Evolutionary conservation across 1,140 invertebrate species (phyloP).

Genomic region (Heliconius himera): DNA sequence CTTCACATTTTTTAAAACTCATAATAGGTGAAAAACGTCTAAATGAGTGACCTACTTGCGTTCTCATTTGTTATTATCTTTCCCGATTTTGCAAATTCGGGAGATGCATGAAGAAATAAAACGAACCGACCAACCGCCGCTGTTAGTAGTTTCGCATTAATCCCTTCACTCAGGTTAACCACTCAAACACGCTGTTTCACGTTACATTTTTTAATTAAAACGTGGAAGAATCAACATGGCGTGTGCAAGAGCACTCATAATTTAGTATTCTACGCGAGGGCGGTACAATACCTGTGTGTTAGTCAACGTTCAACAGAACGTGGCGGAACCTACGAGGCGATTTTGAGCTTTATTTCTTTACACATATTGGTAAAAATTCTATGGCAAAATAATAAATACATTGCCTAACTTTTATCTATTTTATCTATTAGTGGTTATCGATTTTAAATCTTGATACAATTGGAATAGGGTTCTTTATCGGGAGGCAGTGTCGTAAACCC

Average conservation of each 20-base stretch:
- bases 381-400: slow-evolving; percentile 35
- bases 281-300: slow-evolving; percentile 43
- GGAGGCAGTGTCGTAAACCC: slow-evolving; percentile 1
- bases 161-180: background rate
- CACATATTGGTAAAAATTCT: slow-evolving; percentile 33
- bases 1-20: too few relatives aligned
- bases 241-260: slow-evolving; percentile 38
- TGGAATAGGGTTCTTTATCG: slow-evolving; percentile 18
- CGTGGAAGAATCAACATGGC: slow-evolving; percentile 26
- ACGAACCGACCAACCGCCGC: too few relatives aligned
- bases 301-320: slow-evolving; percentile 27
- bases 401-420: slow-evolving; percentile 39
- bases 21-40: background rate
- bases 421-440: slow-evolving; percentile 18
- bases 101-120: background rate
- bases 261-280: slow-evolving; percentile 47
- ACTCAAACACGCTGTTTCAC: background rate
- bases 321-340: slow-evolving; percentile 26
- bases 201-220: slow-evolving; percentile 25
- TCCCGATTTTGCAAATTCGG: background rate
- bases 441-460: slow-evolving; percentile 27
- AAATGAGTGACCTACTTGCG: background rate
- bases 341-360: slow-evolving; percentile 26
- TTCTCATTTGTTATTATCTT: background rate
- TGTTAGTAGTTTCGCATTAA: background rate